These are phyloP conservation scores for Boulengeromyrus knoepffleri DNA, from an alignment of 2,113 vertebrate species.

Conservation along the genomic window DNA sequence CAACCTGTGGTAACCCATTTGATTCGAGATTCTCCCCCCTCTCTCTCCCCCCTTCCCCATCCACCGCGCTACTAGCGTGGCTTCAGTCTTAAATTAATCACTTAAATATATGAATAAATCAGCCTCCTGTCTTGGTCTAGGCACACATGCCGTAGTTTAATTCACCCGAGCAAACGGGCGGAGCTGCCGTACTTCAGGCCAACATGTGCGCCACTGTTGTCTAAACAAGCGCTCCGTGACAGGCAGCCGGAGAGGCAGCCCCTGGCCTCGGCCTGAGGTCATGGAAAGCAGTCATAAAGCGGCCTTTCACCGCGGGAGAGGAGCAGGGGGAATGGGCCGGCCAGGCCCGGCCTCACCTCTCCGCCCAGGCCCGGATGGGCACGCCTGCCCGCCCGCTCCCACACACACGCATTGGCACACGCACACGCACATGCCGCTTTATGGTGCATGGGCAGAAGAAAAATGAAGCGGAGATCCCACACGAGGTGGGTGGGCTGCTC, in stretches of 20 bases:
- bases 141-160: constrained; percentile 63
- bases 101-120: constrained; percentile 61
- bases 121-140: constrained; percentile 54
- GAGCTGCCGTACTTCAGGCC: constrained; percentile 59
- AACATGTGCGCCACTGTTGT: constrained; percentile 70
- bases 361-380: constrained; percentile 27
- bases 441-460: constrained; percentile 42
- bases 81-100: constrained; percentile 61
- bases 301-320: constrained; percentile 56
- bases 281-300: constrained; percentile 64
- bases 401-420: neutral
- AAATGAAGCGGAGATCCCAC: constrained; percentile 51
- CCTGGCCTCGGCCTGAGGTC: constrained; percentile 56
- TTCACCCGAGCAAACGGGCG: constrained; percentile 57
- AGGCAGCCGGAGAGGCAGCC: constrained; percentile 47
- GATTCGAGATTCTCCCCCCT: constrained; percentile 21
- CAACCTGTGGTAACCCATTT: constrained; percentile 43
- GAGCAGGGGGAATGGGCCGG: constrained; percentile 36
- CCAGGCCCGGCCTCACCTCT: constrained; percentile 22
- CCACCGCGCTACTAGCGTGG: constrained; percentile 37
- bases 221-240: constrained; percentile 62
- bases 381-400: constrained; percentile 6
- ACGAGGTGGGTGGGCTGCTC: constrained; percentile 64
- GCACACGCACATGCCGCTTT: constrained; percentile 34
- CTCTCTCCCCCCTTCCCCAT: constrained; percentile 16